Conservation (phyloP, 1,140 invertebrate genomes). For the Rhagoletis zephyria region DNA sequence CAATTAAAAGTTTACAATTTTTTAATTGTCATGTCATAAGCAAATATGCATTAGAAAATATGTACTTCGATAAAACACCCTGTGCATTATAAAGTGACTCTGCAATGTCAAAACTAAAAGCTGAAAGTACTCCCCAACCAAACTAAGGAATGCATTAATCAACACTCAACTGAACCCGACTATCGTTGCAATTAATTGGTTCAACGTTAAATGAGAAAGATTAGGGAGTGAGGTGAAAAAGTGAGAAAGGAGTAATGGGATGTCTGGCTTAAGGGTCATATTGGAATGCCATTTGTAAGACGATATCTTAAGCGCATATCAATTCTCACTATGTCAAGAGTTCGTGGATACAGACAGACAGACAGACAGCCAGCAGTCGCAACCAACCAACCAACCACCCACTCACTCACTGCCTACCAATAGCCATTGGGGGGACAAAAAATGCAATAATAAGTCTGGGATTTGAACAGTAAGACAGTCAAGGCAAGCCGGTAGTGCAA, state of each 20-base stretch:
- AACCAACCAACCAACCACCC: neutral
- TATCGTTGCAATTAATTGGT: conserved; percentile 7
- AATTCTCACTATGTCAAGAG: conserved; percentile 46
- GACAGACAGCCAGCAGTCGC: neutral
- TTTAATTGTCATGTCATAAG: no score
- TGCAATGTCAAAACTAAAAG: no score
- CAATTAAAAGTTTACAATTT: neutral
- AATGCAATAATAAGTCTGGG: conserved; percentile 26
- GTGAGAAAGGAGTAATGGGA: conserved; percentile 28
- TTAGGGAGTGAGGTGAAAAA: neutral
- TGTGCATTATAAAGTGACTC: no score
- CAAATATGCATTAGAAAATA: no score
- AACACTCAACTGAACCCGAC: neutral
- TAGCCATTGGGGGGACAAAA: neutral
- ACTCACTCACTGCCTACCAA: neutral
- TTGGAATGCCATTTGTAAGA: conserved; percentile 53
- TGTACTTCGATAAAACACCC: no score
- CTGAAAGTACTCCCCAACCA: no score
- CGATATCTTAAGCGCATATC: conserved; percentile 10
- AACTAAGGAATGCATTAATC: neutral
- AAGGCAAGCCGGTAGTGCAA: conserved; percentile 40
- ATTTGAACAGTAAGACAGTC: conserved; percentile 38
- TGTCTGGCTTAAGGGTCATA: conserved; percentile 38
- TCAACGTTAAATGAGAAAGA: neutral
- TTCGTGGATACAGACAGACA: conserved; percentile 21